Percentiles rank a stretch among this genome's conserved stretches.
phyloP scores from a whole-genome alignment of 2,113 vertebrate species.

The Microcebus tavaratra region DNA sequence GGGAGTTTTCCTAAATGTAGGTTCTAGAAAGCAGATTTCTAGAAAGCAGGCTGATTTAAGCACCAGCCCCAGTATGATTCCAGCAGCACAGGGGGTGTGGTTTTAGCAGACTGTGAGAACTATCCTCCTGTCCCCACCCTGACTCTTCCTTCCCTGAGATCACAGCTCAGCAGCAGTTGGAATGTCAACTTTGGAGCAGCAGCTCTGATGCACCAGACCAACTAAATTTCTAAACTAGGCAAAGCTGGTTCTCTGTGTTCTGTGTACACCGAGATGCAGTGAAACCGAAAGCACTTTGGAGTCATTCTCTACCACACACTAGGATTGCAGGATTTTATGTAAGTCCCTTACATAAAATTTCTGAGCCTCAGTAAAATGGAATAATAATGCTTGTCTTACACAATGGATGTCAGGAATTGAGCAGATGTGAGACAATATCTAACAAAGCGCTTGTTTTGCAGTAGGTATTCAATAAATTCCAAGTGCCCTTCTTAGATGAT shows the following conservation, averaged over 20 bases:
- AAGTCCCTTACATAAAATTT: not conserved
- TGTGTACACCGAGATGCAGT: not conserved
- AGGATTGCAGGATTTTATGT: not conserved
- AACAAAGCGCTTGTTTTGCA: not conserved
- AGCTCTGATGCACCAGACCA: not conserved
- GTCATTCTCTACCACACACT: not conserved
- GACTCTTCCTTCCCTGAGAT: not conserved
- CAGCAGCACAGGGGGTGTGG: accelerated
- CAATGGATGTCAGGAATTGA: not conserved
- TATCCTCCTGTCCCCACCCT: not conserved
- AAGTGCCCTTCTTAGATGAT: not conserved
- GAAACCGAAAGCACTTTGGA: not conserved
- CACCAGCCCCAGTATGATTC: not conserved
- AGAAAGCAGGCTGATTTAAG: too few relatives aligned
- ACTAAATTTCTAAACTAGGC: not conserved
- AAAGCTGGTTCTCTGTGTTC: not conserved
- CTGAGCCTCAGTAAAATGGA: not conserved
- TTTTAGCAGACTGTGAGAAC: not conserved
- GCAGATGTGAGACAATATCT: not conserved
- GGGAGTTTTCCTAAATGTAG: not conserved
- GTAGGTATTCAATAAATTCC: not conserved
- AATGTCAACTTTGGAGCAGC: not conserved
- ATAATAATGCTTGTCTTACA: not conserved
- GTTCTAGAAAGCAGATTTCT: not conserved
- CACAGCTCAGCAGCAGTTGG: not conserved